Base-by-base conservation (phyloP, 1,140 invertebrate genomes). In the Ladona fulva region DNA sequence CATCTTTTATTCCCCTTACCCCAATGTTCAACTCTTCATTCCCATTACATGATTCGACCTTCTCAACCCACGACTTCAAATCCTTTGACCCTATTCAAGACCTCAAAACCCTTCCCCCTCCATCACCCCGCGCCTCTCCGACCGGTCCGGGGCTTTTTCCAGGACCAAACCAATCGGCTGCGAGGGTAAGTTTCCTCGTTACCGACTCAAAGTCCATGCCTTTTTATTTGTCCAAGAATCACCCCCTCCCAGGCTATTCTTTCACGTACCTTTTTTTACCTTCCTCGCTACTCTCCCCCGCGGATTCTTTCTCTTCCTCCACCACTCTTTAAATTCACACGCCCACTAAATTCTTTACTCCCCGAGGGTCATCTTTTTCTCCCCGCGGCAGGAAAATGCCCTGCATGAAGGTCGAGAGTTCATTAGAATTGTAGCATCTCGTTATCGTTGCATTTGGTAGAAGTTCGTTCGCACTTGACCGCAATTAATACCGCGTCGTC, bases 351-450 rank as follows among this genome's bases (percentile, higher is more conserved):
- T 66, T 22, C 52, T 12, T 19, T 52, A 10, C 44, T 12, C 12
- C 14, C 14, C 1, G 16, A 66, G n/a, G 12, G 52, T 12, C n/a
- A 6, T 66, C 14, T 66, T 19, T 22, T 66, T 66, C 14, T 66
- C 12, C 52, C 10, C 44, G 44, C 19, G n/a, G 10, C 44, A 19
- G 44, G 44, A 52, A 52, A 19, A 10, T 19, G 52, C 52, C 52
- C 14, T 12, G 52, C 52, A 66, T 12, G 52, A 66, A 22, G 52
- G 52, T 66, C 52, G 5, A 66, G 29, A 66, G 52, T 66, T 66
- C 52, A 66, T 66, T 66, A 66, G 52, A 66, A 66, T 66, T 66
- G 52, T 66, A 16, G 52, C n/a, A 66, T 66, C 52, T 66, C 52
- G 52, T 66, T 66, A 66, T 66, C 52, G 52, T 66, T 3, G 52